Evolutionary conservation across 2,888 invertebrate species (phyloP), one percentile per base, ranked within the genome.

Genomic region (Thymelicus lineola): DNA sequence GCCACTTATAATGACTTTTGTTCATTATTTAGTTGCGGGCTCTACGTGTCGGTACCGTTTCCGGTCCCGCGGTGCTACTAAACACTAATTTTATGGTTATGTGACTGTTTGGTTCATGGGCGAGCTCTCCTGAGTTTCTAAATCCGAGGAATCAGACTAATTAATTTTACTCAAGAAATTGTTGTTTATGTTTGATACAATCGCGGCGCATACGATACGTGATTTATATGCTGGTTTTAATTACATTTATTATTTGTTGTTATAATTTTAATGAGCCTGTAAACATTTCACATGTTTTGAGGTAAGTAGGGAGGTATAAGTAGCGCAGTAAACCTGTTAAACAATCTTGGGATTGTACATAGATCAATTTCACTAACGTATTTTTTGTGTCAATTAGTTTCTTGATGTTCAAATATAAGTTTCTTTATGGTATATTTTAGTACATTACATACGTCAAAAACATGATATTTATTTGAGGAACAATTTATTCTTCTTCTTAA

Each of bases 1-100:
- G 85, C 84, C 87, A 83, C 86, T 87, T 89, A 90, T 91, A 89
- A 93, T 91, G 86, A 91, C 87, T 91, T 88, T 91, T 87, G 89
- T 91, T 92, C 90, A 91, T 92, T 91, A 92, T 92, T 91, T 90
- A 86, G 88, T 87, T 86, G 90, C 82, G 81, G 83, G 82, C 78
- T 84, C 80, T 82, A 81, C 85, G 82, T 79, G 88, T 89, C 86
- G 87, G 85, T 78, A 77, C 80, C 79, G 83, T 86, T 90, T 91
- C 92, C 92, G 90, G 87, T 75, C 77, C 77, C 81, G 79, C 78
- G 77, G 82, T 80, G 77, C 78, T 83, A 84, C 84, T 85, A 89
- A 89, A 89, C 83, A 87, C 80, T 85, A 85, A 88, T 89, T 89
- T 89, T 85, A 88, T 88, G 87, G 82, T 84, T 82, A 84, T 86